Percentiles rank a stretch among this genome's conserved stretches.
phyloP scores from a whole-genome alignment of 1,140 invertebrate species.

The Spodoptera frugiperda region DNA sequence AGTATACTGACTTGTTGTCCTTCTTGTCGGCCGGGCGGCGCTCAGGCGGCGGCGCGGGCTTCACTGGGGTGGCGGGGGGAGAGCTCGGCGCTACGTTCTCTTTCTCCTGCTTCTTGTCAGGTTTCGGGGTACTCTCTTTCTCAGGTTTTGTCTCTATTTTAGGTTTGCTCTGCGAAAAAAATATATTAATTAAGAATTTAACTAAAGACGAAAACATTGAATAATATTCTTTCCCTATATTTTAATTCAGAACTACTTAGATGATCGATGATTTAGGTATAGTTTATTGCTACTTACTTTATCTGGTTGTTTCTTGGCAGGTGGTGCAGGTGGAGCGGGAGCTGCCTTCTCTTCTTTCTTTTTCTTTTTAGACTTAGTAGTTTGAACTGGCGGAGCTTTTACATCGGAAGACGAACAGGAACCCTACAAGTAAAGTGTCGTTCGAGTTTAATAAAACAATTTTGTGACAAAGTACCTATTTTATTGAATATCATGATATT shows the following conservation, averaged over 20 bases:
- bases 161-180: slow-evolving; percentile 66
- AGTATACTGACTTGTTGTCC: slow-evolving; percentile 78
- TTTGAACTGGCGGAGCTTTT: slow-evolving; percentile 77
- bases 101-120: slow-evolving; percentile 82
- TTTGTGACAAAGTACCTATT: not conserved
- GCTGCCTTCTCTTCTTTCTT: slow-evolving; percentile 90
- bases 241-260: too few species aligned
- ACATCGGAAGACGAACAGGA: slow-evolving; percentile 93
- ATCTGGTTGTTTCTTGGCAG: slow-evolving; percentile 78
- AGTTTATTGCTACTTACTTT: slow-evolving; percentile 61
- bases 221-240: too few species aligned
- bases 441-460: not conserved
- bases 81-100: slow-evolving; percentile 83
- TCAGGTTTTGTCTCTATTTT: slow-evolving; percentile 77
- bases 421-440: slow-evolving; percentile 84
- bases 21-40: slow-evolving; percentile 68
- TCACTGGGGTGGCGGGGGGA: slow-evolving; percentile 67
- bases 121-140: slow-evolving; percentile 68
- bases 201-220: too few species aligned
- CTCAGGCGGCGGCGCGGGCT: slow-evolving; percentile 57
- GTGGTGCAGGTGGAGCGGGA: slow-evolving; percentile 58
- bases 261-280: too few species aligned
- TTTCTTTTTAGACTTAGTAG: slow-evolving; percentile 89
- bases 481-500: not conserved
- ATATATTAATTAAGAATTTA: not conserved